Base-by-base conservation (phyloP, 2,797 vertebrate species). In the Hydrolagus colliei region DNA sequence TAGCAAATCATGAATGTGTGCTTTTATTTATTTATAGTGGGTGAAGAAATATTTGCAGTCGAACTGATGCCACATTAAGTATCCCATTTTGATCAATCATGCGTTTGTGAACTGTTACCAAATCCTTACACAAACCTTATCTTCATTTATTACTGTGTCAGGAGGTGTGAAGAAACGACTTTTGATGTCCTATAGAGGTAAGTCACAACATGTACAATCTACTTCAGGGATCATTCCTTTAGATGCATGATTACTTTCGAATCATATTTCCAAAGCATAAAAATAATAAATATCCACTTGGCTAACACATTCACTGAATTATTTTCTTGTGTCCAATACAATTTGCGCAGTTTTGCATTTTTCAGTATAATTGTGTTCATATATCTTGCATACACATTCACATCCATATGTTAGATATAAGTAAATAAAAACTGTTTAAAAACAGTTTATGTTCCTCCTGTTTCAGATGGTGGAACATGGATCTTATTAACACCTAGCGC, bases 101-200 rank as follows among this genome's bases (percentile, higher is more conserved):
- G 27, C 20, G 20, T 8, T 9, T 67, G 63, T n/a, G 62, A 52
- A 63, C n/a, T 27, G 63, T 12, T 61, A 63, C 9, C 61, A 79
- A 79, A 27, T 63, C 22, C 11, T 79, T 27, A 22, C 20, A 27
- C 63, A 32, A 32, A 79, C 61, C 14, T 61, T 1, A 32, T 82
- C 11, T 82, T 16, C 27, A 82, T 82, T 82, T 68, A 13, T 75
- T 75, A 35, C 32, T 75, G n/a, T 73, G 41, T 52, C 73, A 67
- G 63, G 79, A 32, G 35, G 14, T 82, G 27, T 82, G 79, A 82
- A 41, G 62, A 68, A 82, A 67, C 63, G 79, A 82, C 79, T 20
- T 20, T 82, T 67, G 78, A 67, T 65, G 62, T 18, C 63, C 27
- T 35, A 82, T 20, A 67, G 63, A 14, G 79, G 77, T 79, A 79